A percentile compares a stretch with the other conserved stretches of the same genome.
These are phyloP conservation scores for Drosophila sechellia DNA, from an alignment of 1,140 invertebrate species.

Conservation along the genomic window DNA sequence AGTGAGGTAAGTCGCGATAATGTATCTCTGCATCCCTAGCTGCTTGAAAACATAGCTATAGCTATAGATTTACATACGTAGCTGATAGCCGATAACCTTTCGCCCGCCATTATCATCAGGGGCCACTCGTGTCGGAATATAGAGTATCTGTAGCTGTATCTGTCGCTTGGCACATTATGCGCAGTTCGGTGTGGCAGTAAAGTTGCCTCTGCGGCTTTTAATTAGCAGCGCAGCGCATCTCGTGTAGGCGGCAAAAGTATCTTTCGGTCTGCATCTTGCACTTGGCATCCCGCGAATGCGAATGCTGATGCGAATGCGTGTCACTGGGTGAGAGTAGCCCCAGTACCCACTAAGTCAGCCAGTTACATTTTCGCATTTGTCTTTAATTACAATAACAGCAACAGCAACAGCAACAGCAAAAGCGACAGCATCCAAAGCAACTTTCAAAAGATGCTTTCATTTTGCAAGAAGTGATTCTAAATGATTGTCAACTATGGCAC, in stretches of 20 bases:
- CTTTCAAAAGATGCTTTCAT: conserved; percentile 83
- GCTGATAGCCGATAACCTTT: conserved; percentile 61
- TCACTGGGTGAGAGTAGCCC: conserved; percentile 74
- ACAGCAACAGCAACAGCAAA: conserved; percentile 35
- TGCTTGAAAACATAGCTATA: conserved; percentile 7
- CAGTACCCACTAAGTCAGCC: conserved; percentile 41
- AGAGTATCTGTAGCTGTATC: conserved; percentile 33
- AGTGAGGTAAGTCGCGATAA: conserved; percentile 61
- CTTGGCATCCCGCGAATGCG: neutral
- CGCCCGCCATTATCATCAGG: conserved; percentile 65
- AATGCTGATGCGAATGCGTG: conserved; percentile 58
- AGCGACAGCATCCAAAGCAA: conserved; percentile 50
- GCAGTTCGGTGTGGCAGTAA: conserved; percentile 55
- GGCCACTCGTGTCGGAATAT: conserved; percentile 21
- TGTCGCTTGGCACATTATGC: conserved; percentile 55
- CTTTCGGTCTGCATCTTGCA: conserved; percentile 9
- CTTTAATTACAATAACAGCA: conserved; percentile 79
- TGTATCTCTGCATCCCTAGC: conserved; percentile 7
- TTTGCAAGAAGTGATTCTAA: conserved; percentile 82
- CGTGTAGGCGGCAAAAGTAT: conserved; percentile 45
- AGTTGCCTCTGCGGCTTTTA: conserved; percentile 54
- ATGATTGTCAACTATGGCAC: conserved; percentile 82
- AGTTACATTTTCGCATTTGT: conserved; percentile 82
- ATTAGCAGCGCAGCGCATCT: conserved; percentile 55
- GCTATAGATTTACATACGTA: conserved; percentile 48